phyloP scores from a whole-genome alignment of 1,140 invertebrate species.

The Macrostomum lignano region DNA sequence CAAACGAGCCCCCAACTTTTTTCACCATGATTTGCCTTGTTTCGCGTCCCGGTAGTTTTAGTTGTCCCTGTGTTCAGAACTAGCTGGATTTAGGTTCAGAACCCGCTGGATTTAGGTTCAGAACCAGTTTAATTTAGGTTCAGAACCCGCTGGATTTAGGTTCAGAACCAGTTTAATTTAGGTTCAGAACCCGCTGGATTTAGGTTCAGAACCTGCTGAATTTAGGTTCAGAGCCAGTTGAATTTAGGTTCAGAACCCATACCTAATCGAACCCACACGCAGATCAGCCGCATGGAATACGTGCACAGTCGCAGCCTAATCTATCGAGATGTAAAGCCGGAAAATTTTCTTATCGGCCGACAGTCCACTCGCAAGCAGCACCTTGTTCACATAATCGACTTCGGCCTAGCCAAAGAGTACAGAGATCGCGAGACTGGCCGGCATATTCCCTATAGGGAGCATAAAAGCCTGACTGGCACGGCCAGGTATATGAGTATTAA shows the following conservation, averaged over 20 bases:
- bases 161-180: background rate
- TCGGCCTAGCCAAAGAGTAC: slow-evolving; percentile 9
- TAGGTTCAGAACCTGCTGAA: too few relatives aligned
- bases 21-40: too few relatives aligned
- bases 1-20: too few relatives aligned
- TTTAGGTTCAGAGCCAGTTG: too few relatives aligned
- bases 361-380: slow-evolving; percentile 6
- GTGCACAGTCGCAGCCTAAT: slow-evolving; percentile 44
- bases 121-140: too few relatives aligned
- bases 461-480: slow-evolving; percentile 34
- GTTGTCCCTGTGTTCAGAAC: too few relatives aligned
- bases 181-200: too few relatives aligned
- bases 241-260: background rate
- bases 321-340: slow-evolving; percentile 70
- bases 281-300: slow-evolving; percentile 46
- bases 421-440: background rate
- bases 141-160: too few relatives aligned
- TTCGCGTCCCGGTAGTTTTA: too few relatives aligned
- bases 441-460: slow-evolving; percentile 37
- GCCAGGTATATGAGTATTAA: slow-evolving; percentile 35
- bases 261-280: slow-evolving; percentile 2
- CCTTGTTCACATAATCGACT: slow-evolving; percentile 9
- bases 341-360: slow-evolving; percentile 10
- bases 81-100: too few relatives aligned
- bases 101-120: too few relatives aligned